Evolutionary conservation across 1,140 invertebrate species (phyloP).

Genomic region (Lepidotrigona ventralis): DNA sequence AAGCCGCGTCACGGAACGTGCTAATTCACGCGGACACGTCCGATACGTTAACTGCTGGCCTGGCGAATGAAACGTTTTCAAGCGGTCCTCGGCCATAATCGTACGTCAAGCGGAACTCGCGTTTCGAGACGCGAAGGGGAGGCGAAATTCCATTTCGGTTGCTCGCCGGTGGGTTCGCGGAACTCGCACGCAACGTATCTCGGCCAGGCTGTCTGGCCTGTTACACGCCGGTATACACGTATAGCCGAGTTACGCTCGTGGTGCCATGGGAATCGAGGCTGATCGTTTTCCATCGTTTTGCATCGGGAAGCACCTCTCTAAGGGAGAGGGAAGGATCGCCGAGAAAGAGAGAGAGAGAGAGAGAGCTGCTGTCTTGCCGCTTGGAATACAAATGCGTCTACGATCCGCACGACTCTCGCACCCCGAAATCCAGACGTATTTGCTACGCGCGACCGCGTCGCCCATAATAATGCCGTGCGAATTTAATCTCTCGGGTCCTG

Average conservation of each 20-base stretch:
- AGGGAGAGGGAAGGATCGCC: background rate
- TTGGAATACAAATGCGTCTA: slow-evolving; percentile 62
- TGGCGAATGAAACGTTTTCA: slow-evolving; percentile 56
- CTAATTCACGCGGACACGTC: slow-evolving; percentile 62
- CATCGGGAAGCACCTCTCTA: slow-evolving; percentile 44
- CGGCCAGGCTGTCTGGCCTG: background rate
- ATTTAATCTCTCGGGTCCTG: slow-evolving; percentile 56
- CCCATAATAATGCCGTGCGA: slow-evolving; percentile 62
- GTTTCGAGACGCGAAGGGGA: slow-evolving; percentile 33
- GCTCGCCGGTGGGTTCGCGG: slow-evolving; percentile 37
- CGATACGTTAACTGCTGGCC: slow-evolving; percentile 53
- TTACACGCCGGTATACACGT: slow-evolving; percentile 4
- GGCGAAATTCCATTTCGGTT: slow-evolving; percentile 59
- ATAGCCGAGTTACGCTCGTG: slow-evolving; percentile 39
- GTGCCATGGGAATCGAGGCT: slow-evolving; percentile 52
- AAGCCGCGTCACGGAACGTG: slow-evolving; percentile 55
- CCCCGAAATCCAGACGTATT: slow-evolving; percentile 61
- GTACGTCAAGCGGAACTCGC: slow-evolving; percentile 60
- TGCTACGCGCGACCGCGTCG: slow-evolving; percentile 55
- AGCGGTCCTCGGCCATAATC: slow-evolving; percentile 55
- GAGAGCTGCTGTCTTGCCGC: slow-evolving; percentile 35
- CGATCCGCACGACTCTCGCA: slow-evolving; percentile 20
- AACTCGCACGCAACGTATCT: slow-evolving; percentile 34
- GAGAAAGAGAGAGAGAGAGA: background rate
- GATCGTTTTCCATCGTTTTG: slow-evolving; percentile 62